These are phyloP conservation scores for Cheirogaleus medius DNA, from an alignment of 2,113 vertebrate genomes.

Conservation along the genomic window DNA sequence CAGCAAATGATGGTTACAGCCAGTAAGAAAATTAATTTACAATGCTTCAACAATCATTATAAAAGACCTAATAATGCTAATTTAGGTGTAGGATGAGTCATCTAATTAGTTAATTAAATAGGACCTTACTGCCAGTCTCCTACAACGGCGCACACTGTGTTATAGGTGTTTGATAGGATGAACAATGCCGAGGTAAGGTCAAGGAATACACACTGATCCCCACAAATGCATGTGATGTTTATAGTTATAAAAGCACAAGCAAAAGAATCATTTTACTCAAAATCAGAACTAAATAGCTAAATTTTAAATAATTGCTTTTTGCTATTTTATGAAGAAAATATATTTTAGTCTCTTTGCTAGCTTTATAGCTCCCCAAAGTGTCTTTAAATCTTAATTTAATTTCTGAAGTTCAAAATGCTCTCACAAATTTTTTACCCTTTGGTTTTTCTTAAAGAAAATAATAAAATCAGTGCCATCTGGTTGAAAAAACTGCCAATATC, in stretches of 20 bases:
- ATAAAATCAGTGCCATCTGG: not conserved
- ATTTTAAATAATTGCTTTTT: conserved; percentile 21
- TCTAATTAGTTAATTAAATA: conserved; percentile 83
- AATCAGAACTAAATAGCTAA: not conserved
- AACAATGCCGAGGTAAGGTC: conserved; percentile 66
- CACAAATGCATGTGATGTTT: conserved; percentile 26
- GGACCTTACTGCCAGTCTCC: conserved; percentile 65
- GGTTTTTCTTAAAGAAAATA: conserved; percentile 42
- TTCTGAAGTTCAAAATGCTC: conserved; percentile 32
- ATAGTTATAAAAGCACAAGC: not conserved
- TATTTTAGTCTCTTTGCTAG: not conserved
- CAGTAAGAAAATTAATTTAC: conserved; percentile 84
- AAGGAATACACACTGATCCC: conserved; percentile 62
- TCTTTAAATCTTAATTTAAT: conserved; percentile 51
- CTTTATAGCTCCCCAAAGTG: not conserved
- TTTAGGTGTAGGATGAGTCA: conserved; percentile 82
- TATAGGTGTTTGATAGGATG: conserved; percentile 70
- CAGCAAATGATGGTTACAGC: conserved; percentile 81
- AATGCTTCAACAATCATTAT: conserved; percentile 83
- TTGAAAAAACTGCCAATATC: conserved; percentile 20
- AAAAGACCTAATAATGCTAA: conserved; percentile 82
- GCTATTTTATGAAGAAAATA: not conserved
- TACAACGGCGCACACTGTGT: conserved; percentile 46
- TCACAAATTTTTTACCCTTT: not conserved
- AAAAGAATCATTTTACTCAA: not conserved